Evolutionary conservation across 2,113 vertebrate genomes (phyloP).

Genomic region (human): DNA sequence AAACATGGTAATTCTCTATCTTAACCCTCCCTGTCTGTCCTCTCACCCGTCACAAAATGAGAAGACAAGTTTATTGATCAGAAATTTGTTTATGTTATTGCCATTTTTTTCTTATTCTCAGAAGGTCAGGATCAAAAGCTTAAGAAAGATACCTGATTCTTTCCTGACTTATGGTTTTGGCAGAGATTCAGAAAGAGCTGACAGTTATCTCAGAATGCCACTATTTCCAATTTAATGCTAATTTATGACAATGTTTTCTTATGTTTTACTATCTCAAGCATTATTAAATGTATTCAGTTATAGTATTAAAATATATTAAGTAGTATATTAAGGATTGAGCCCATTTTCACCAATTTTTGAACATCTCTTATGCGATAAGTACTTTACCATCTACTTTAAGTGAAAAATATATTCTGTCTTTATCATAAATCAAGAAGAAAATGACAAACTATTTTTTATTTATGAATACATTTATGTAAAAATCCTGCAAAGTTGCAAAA

Average conservation of each 20-base stretch:
- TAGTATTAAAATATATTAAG: slow-evolving; percentile 8
- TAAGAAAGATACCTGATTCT: slow-evolving; percentile 42
- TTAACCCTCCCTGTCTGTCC: background rate
- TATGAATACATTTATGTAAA: slow-evolving; percentile 18
- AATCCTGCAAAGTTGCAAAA: slow-evolving; percentile 26
- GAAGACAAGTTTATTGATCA: slow-evolving; percentile 18
- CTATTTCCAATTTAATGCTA: slow-evolving; percentile 26
- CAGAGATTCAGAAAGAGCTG: background rate
- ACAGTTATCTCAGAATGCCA: slow-evolving; percentile 25
- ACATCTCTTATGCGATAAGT: background rate
- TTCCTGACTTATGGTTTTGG: background rate
- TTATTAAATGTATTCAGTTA: slow-evolving; percentile 5
- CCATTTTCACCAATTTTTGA: slow-evolving; percentile 22
- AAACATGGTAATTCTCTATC: background rate
- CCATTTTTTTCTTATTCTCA: slow-evolving; percentile 52
- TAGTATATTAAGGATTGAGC: slow-evolving; percentile 24
- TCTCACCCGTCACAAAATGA: background rate
- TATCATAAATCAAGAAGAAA: slow-evolving; percentile 30
- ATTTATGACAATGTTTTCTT: slow-evolving; percentile 24
- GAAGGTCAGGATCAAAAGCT: slow-evolving; percentile 64
- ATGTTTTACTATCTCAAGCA: background rate
- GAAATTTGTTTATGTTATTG: slow-evolving; percentile 29
- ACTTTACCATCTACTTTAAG: slow-evolving; percentile 1
- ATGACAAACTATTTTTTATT: slow-evolving; percentile 2
- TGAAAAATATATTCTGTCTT: slow-evolving; percentile 25